These are phyloP conservation scores for Emydocephalus ijimae DNA, from an alignment of 2,113 vertebrate species.

Conservation along the genomic window DNA sequence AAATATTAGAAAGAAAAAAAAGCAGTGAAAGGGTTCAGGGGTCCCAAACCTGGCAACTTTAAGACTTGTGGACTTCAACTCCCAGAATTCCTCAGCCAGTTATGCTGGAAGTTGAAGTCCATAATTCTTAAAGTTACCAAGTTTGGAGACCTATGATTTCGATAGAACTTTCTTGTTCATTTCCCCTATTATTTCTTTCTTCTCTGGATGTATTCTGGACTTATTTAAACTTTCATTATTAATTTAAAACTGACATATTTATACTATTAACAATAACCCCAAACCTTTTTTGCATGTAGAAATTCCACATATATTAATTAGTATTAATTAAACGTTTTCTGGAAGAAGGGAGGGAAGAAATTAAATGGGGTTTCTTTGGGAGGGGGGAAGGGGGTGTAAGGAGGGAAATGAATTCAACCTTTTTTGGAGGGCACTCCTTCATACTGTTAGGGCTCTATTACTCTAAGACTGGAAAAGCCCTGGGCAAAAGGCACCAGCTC, in stretches of 20 bases:
- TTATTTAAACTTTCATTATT: not conserved
- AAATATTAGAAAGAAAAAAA: not conserved
- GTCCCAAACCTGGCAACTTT: no score
- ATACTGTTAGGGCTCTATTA: not conserved
- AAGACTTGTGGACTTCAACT: no score
- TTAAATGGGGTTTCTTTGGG: not conserved
- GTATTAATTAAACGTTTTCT: not conserved
- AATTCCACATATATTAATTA: not conserved
- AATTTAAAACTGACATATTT: not conserved
- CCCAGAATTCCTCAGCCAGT: no score
- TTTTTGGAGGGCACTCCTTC: not conserved
- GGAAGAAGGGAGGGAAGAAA: not conserved
- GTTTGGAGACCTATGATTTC: not conserved
- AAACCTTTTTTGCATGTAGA: not conserved
- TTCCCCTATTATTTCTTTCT: not conserved
- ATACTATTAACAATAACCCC: not conserved
- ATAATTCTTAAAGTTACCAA: no score
- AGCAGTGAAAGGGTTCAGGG: not conserved
- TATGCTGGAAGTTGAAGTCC: no score
- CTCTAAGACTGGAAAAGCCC: not conserved
- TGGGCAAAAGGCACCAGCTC: not conserved
- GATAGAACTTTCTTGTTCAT: not conserved
- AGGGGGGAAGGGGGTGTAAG: not conserved
- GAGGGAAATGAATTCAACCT: no score
- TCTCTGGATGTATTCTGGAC: not conserved